These are phyloP conservation scores for Nicator chloris DNA, from an alignment of 2,113 vertebrate species.

Conservation along the genomic window DNA sequence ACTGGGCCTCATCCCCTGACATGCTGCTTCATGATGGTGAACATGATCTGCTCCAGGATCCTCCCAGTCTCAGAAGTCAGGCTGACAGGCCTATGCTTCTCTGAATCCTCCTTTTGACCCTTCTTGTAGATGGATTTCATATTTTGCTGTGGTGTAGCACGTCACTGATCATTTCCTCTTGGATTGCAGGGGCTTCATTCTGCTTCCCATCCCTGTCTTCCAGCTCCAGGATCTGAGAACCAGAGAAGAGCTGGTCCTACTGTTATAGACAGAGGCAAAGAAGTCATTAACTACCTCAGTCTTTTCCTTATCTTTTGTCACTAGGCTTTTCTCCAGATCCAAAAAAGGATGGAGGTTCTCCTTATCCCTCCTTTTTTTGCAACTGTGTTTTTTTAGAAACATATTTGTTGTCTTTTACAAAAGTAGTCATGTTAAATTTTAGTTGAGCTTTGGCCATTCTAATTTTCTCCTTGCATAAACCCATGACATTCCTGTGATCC, in stretches of 20 bases:
- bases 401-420: not conserved
- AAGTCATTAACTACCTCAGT: not conserved
- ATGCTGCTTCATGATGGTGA: not conserved
- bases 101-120: not conserved
- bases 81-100: not conserved
- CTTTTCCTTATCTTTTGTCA: not conserved
- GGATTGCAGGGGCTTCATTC: not conserved
- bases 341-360: not conserved
- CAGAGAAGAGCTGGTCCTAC: not conserved
- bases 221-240: not conserved
- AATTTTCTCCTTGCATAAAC: not conserved
- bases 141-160: not conserved
- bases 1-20: not conserved
- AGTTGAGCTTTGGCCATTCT: not conserved
- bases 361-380: not conserved
- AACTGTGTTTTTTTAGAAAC: not conserved
- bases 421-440: not conserved
- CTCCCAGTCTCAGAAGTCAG: not conserved
- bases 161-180: not conserved
- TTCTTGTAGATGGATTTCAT: not conserved
- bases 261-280: not conserved
- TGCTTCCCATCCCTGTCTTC: not conserved
- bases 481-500: not conserved
- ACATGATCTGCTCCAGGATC: not conserved
- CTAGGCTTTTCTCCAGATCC: not conserved